Base-by-base conservation (phyloP, 2,113 vertebrate species). In the Odobenus rosmarus region DNA sequence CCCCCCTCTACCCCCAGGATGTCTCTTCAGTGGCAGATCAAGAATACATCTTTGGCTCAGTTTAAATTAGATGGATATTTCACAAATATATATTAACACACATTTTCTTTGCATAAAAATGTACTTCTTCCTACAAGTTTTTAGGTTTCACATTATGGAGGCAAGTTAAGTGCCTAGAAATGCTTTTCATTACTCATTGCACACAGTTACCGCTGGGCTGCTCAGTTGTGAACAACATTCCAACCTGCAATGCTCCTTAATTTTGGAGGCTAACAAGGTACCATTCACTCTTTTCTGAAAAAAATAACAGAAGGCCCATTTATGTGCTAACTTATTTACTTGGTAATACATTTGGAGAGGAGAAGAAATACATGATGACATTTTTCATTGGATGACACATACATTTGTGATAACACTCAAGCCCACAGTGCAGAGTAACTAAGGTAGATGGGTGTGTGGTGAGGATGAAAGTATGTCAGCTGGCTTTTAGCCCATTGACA, bases 401-500 rank as follows among this genome's bases (percentile, higher is more conserved):
- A 80, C 59, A 39, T 95, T 91, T 71, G 51, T 96, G 67, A 74
- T 87, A 82, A 76, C 23, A 19, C 15, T 90, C 23, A 77, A 92
- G 69, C 12, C 72, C 69, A n/a, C 46, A 55, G n/a, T 90, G n/a
- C 39, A 49, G 28, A 46, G 83, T 51, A 86, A 84, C 88, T 57
- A 57, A 94, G 51, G 53, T 86, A 62, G n/a, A 49, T 62, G 84
- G n/a, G 67, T 91, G 26, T 67, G 55, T 71, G 76, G 36, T 69
- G 9, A 80, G 69, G 31, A 26, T 95, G 55, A 51, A 92, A 93
- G 24, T 36, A 21, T 76, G 55, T 93, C 88, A 97, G n/a, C 83
- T 95, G 95, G 61, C 64, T 85, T 76, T 87, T n/a, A 90, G 79
- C 87, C 69, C 80, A n/a, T 76, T 93, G 93, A 76, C 62, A 87